Percentiles rank a stretch among this genome's conserved stretches.
Evolutionary conservation across 2,797 vertebrate genomes (phyloP).

Genomic region (Notoglanidium macrostoma): DNA sequence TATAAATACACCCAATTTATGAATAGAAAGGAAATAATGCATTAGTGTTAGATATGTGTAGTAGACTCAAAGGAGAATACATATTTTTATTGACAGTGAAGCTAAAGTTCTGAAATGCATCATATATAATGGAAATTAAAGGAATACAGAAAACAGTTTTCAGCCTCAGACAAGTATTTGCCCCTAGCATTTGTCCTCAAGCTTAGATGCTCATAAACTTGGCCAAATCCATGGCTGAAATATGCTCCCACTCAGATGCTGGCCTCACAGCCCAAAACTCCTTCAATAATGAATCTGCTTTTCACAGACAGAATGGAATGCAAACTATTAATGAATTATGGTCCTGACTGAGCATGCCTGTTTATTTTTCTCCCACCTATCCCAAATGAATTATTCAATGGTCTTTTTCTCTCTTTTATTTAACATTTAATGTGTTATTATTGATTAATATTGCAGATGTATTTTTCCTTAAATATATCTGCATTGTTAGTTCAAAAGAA

Average conservation of each 20-base stretch:
- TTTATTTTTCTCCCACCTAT: conserved; percentile 72
- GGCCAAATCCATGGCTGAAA: conserved; percentile 32
- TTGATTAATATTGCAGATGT: conserved; percentile 71
- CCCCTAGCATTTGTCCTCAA: conserved; percentile 32
- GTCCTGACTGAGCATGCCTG: conserved; percentile 60
- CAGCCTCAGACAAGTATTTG: conserved; percentile 10
- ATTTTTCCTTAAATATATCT: conserved; percentile 68
- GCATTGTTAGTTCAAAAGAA: conserved; percentile 64
- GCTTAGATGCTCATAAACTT: conserved; percentile 27
- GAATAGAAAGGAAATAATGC: background rate
- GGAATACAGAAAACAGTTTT: background rate
- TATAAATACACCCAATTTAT: conserved; percentile 1
- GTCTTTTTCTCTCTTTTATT: conserved; percentile 68
- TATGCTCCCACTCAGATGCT: conserved; percentile 30
- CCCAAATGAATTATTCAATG: conserved; percentile 70
- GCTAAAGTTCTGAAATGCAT: background rate
- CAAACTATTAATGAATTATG: conserved; percentile 73
- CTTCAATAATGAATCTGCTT: conserved; percentile 66
- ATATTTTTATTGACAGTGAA: background rate
- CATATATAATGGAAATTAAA: background rate
- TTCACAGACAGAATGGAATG: conserved; percentile 69
- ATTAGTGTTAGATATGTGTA: background rate
- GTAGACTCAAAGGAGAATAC: no score
- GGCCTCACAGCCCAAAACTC: conserved; percentile 51
- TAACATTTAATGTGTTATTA: conserved; percentile 75